Percentiles rank a stretch among this genome's conserved stretches.
Conservation (phyloP, 2,888 invertebrate species). For the Lapara coniferarum region DNA sequence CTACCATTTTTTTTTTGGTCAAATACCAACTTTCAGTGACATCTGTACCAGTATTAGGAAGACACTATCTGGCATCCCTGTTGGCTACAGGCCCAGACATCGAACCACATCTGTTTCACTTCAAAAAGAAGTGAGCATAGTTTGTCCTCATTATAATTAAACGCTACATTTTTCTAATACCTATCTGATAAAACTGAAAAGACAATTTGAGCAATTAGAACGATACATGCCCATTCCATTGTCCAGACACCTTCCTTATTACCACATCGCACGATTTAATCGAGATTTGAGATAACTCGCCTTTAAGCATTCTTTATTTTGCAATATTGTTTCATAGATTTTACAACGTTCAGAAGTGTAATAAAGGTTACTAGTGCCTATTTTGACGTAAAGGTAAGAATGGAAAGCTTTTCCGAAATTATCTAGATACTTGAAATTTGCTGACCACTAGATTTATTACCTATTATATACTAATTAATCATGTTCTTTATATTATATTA, state of each 20-base stretch:
- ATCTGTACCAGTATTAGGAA: too few species aligned
- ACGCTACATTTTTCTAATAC: background rate
- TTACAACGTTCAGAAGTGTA: constrained; percentile 30
- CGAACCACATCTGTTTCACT: background rate
- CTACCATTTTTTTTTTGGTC: too few species aligned
- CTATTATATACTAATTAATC: too few species aligned
- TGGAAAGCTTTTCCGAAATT: too few species aligned
- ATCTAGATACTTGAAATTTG: too few species aligned
- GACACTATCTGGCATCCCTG: too few species aligned
- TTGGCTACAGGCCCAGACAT: background rate
- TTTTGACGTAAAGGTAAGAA: too few species aligned
- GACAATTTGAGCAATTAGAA: constrained; percentile 56
- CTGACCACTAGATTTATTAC: too few species aligned
- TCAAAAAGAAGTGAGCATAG: too few species aligned
- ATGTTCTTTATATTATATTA: too few species aligned
- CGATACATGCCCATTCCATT: constrained; percentile 69
- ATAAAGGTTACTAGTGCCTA: background rate
- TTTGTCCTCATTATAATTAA: background rate
- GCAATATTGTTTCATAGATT: constrained; percentile 65
- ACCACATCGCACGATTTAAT: constrained; percentile 72
- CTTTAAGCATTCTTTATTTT: constrained; percentile 73
- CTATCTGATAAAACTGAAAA: constrained; percentile 2
- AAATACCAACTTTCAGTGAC: too few species aligned
- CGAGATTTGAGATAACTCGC: constrained; percentile 74
- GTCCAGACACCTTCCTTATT: constrained; percentile 73